These are phyloP conservation scores for Melanostoma scalare DNA, from an alignment of 2,888 invertebrate species.

Conservation along the genomic window DNA sequence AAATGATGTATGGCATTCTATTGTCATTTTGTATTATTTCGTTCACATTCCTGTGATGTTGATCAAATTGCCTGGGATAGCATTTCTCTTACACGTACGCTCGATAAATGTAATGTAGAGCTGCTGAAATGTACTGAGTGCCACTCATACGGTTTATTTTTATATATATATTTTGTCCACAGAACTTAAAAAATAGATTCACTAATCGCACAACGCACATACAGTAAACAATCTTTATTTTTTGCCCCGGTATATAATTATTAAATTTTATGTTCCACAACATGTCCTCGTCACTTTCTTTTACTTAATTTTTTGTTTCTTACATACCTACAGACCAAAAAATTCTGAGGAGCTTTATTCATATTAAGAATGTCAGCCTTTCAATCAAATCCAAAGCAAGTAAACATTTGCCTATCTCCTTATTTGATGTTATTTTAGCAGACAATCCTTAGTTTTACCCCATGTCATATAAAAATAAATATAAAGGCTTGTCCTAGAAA, in stretches of 20 bases:
- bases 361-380: slow-evolving; percentile 30
- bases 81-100: slow-evolving; percentile 6
- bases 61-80: slow-evolving; percentile 20
- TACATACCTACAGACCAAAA: neutral
- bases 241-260: too few relatives aligned
- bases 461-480: slow-evolving; percentile 38
- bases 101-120: neutral
- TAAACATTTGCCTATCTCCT: slow-evolving; percentile 40
- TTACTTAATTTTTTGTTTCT: too few relatives aligned
- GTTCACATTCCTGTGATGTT: slow-evolving; percentile 12
- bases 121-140: neutral
- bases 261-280: too few relatives aligned
- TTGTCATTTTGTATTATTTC: slow-evolving; percentile 7
- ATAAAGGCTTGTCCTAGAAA: slow-evolving; percentile 55
- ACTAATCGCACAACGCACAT: too few relatives aligned
- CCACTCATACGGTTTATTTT: too few relatives aligned
- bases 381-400: slow-evolving; percentile 45
- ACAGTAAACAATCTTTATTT: too few relatives aligned
- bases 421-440: slow-evolving; percentile 43
- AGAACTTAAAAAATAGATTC: too few relatives aligned
- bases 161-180: too few relatives aligned
- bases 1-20: neutral
- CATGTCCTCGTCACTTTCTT: too few relatives aligned
- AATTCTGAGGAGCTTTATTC: neutral
- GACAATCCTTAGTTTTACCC: slow-evolving; percentile 41